Evolutionary conservation across 2,113 vertebrate species (phyloP).

Genomic region (Burhinus bistriatus): DNA sequence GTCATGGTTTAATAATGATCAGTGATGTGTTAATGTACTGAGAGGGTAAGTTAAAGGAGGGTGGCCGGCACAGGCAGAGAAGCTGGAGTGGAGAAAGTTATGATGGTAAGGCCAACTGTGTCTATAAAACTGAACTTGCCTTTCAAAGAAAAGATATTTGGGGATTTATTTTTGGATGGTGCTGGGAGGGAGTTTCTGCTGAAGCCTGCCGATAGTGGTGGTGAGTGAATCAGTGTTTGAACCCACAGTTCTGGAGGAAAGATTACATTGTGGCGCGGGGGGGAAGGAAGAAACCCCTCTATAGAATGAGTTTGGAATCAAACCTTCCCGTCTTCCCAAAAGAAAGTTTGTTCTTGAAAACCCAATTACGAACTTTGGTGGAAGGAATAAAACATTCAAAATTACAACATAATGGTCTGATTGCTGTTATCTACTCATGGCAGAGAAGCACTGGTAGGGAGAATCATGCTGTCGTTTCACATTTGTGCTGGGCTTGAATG

Average conservation of each 20-base stretch:
- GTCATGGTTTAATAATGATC: accelerated
- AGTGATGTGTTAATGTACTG: not conserved
- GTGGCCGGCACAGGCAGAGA: not conserved
- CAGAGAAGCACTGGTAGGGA: not conserved
- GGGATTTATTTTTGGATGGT: not conserved
- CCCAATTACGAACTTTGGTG: not conserved
- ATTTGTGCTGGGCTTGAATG: not conserved
- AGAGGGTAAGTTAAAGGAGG: not conserved
- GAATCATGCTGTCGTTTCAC: not conserved
- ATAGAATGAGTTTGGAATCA: not conserved
- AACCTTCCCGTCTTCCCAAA: not conserved
- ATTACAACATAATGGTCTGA: not conserved
- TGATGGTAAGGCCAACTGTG: not conserved
- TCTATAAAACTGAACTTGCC: not conserved
- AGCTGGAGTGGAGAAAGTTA: not conserved
- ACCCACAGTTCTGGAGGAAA: not conserved
- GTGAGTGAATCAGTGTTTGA: not conserved
- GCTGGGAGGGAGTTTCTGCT: not conserved
- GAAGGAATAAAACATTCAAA: not conserved
- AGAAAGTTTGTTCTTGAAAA: not conserved
- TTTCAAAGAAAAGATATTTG: not conserved
- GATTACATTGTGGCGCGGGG: not conserved
- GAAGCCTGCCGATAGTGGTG: not conserved
- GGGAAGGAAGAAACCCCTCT: not conserved
- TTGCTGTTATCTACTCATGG: not conserved